These are phyloP conservation scores for Parambassis ranga DNA, from an alignment of 2,797 vertebrate genomes.

Conservation along the genomic window DNA sequence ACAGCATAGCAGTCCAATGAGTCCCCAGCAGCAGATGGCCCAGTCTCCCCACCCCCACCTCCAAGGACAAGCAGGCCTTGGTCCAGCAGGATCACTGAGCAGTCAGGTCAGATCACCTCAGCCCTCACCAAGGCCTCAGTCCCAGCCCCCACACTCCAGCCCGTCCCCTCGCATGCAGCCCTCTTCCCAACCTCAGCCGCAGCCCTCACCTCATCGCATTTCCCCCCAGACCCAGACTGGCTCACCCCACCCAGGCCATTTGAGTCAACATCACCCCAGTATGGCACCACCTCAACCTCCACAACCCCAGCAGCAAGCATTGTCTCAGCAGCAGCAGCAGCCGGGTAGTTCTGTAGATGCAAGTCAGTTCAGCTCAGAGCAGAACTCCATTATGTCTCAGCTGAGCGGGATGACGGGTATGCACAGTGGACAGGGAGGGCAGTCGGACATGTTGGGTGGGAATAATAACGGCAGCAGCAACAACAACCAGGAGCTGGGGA, in stretches of 20 bases:
- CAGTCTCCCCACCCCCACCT: conserved; percentile 93
- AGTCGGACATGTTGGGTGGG: conserved; percentile 86
- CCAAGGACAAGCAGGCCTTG: conserved; percentile 86
- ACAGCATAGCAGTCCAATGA: conserved; percentile 94
- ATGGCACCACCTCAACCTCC: conserved; percentile 89
- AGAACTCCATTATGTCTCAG: conserved; percentile 96
- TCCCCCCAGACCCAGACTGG: conserved; percentile 89
- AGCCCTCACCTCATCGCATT: conserved; percentile 80
- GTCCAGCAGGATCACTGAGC: conserved; percentile 87
- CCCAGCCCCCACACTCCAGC: conserved; percentile 93
- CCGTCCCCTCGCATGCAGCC: conserved; percentile 97
- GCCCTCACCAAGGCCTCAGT: conserved; percentile 94
- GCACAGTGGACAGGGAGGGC: conserved; percentile 86
- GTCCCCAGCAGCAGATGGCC: conserved; percentile 86
- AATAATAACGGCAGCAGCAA: conserved; percentile 67
- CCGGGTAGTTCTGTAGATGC: conserved; percentile 88
- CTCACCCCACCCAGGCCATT: conserved; percentile 83
- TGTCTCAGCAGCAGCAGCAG: conserved; percentile 80
- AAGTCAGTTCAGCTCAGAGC: conserved; percentile 91
- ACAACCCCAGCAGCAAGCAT: conserved; percentile 72
- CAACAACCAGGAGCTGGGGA: conserved; percentile 89
- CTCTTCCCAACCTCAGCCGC: conserved; percentile 87
- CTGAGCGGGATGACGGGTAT: conserved; percentile 91
- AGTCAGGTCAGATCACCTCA: conserved; percentile 97
- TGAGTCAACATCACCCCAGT: conserved; percentile 84